Conservation (phyloP, 2,113 vertebrate species). For the Calonectris borealis region DNA sequence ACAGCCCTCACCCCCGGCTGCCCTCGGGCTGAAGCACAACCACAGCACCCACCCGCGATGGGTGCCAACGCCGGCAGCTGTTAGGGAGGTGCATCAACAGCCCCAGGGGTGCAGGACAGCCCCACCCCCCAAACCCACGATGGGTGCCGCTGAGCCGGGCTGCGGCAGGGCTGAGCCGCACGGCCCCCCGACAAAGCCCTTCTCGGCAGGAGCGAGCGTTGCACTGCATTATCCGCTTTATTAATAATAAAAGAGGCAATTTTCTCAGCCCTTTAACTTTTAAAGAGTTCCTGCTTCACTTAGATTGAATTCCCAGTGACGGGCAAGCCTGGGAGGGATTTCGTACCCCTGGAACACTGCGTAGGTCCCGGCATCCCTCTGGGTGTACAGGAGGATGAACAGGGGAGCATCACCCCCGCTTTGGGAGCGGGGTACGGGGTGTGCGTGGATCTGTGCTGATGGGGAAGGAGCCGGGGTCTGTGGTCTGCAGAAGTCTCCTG, state of each 20-base stretch:
- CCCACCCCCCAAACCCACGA: background rate
- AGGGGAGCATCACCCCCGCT: fast-evolving
- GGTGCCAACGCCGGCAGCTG: background rate
- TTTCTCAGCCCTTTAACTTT: slow-evolving; percentile 62
- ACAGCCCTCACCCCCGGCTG: fast-evolving
- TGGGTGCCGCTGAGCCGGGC: background rate
- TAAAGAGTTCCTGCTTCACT: slow-evolving; percentile 42
- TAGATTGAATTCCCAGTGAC: background rate
- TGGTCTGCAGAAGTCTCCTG: background rate
- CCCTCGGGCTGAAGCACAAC: background rate
- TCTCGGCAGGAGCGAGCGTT: fast-evolving
- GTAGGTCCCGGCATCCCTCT: background rate
- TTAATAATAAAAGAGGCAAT: slow-evolving; percentile 63
- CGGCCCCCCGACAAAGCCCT: background rate
- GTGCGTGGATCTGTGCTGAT: fast-evolving
- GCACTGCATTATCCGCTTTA: slow-evolving; percentile 22
- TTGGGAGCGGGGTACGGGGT: background rate
- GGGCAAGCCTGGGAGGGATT: background rate
- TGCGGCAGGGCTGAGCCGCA: background rate
- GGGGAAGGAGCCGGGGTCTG: background rate
- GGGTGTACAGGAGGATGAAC: background rate
- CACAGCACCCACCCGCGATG: background rate
- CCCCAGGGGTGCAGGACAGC: background rate
- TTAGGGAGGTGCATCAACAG: background rate
- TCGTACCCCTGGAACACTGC: background rate